These are phyloP conservation scores for Cybosia mesomella DNA, from an alignment of 2,888 invertebrate genomes.

Conservation along the genomic window DNA sequence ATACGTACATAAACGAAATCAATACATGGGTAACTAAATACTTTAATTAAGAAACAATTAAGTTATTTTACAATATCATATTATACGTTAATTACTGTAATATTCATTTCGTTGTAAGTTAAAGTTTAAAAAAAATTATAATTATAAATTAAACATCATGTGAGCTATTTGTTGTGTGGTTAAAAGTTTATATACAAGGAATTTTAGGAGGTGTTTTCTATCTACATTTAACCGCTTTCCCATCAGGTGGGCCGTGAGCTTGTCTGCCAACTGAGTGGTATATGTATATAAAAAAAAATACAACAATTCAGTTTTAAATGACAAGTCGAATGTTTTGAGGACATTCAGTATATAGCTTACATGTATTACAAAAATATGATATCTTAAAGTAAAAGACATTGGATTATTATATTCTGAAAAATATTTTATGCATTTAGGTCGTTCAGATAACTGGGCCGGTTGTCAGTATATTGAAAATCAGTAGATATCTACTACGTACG, in stretches of 20 bases:
- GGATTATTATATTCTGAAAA: background rate
- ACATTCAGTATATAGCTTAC: background rate
- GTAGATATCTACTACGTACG: background rate
- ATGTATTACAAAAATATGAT: background rate
- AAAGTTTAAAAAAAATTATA: too few species aligned
- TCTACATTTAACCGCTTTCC: too few species aligned
- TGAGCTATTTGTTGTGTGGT: too few species aligned
- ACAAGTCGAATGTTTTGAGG: background rate
- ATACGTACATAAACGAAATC: constrained; percentile 9
- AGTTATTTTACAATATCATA: background rate
- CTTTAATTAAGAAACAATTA: background rate
- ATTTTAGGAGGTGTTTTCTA: background rate
- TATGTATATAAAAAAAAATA: too few species aligned
- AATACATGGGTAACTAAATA: background rate
- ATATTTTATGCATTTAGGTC: background rate
- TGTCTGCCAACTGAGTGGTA: too few species aligned
- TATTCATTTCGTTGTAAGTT: background rate
- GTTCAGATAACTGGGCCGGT: background rate
- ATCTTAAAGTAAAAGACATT: background rate
- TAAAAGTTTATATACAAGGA: background rate
- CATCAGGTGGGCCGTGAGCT: too few species aligned
- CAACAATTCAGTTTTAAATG: background rate
- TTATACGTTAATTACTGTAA: background rate
- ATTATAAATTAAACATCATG: background rate
- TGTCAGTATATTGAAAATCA: background rate